phyloP scores from a whole-genome alignment of 2,888 invertebrate genomes.

The Tenthredo scrophulariae region DNA sequence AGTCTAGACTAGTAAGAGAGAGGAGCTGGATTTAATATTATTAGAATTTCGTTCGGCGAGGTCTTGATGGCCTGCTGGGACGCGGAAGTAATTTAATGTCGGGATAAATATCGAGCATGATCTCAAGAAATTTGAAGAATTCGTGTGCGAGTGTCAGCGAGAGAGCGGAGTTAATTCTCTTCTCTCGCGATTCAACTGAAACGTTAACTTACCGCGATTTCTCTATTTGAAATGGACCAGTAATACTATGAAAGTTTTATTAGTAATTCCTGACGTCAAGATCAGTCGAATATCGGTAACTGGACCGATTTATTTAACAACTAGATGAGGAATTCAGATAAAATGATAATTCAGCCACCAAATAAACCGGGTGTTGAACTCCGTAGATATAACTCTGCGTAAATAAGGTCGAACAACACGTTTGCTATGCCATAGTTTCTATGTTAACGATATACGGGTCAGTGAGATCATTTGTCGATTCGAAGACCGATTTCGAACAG shows the following conservation, averaged over 20 bases:
- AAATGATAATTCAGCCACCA: slow-evolving; percentile 41
- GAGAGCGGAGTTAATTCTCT: background rate
- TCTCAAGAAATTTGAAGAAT: background rate
- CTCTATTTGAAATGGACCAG: slow-evolving; percentile 24
- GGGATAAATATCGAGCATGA: slow-evolving; percentile 9
- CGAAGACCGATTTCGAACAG: slow-evolving; percentile 45
- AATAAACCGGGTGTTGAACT: slow-evolving; percentile 65
- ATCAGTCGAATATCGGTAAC: slow-evolving; percentile 29
- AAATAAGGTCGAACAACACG: slow-evolving; percentile 54
- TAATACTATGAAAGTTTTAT: background rate
- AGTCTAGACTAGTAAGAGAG: slow-evolving; percentile 18
- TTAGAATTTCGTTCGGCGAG: slow-evolving; percentile 7
- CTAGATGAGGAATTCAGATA: slow-evolving; percentile 36
- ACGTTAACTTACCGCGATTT: background rate
- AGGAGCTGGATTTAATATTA: slow-evolving; percentile 14
- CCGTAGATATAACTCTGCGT: slow-evolving; percentile 55
- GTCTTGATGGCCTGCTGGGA: background rate
- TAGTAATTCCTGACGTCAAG: slow-evolving; percentile 37
- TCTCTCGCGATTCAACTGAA: background rate
- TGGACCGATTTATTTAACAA: slow-evolving; percentile 25
- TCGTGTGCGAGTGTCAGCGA: background rate
- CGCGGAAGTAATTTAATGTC: slow-evolving; percentile 23
- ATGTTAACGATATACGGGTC: slow-evolving; percentile 68
- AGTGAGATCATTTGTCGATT: slow-evolving; percentile 67
- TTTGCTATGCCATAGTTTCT: slow-evolving; percentile 65